A percentile compares a stretch with the other conserved stretches of the same genome.
Evolutionary conservation across 2,113 vertebrate genomes (phyloP).

Genomic region (Thymallus thymallus): DNA sequence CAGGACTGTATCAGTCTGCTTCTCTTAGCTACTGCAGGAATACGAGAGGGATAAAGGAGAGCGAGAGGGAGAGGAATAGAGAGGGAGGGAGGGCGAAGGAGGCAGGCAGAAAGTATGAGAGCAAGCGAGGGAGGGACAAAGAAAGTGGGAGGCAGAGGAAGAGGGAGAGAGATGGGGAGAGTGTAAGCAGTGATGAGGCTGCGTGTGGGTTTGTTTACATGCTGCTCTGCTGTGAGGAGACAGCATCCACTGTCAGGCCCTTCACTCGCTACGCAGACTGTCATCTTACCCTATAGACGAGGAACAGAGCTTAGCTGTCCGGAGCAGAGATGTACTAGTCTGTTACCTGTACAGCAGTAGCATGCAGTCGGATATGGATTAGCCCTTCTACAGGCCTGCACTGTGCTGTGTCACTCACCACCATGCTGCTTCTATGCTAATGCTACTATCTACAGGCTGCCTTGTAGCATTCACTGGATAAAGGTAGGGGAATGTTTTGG

Average conservation of each 20-base stretch:
- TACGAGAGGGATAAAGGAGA: background rate
- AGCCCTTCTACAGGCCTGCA: too few relatives aligned
- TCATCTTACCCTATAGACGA: too few relatives aligned
- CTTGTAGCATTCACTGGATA: too few relatives aligned
- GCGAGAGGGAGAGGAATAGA: background rate
- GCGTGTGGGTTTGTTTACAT: slow-evolving; percentile 8
- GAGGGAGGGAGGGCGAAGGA: background rate
- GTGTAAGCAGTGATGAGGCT: background rate
- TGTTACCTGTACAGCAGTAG: too few relatives aligned
- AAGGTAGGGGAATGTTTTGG: too few relatives aligned
- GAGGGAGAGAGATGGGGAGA: background rate
- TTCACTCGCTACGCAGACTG: too few relatives aligned
- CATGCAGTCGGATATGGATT: too few relatives aligned
- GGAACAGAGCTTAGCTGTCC: too few relatives aligned
- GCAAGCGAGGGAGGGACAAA: background rate
- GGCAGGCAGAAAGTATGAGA: background rate
- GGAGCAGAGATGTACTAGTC: too few relatives aligned
- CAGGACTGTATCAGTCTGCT: background rate
- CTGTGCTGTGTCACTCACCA: too few relatives aligned
- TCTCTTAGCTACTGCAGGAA: background rate
- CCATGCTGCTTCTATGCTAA: too few relatives aligned
- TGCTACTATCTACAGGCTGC: too few relatives aligned
- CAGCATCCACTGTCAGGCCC: background rate
- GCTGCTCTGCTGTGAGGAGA: background rate
- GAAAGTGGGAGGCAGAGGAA: background rate